These are phyloP conservation scores for Nothoprocta perdicaria DNA, from an alignment of 2,113 vertebrate genomes.

Conservation along the genomic window DNA sequence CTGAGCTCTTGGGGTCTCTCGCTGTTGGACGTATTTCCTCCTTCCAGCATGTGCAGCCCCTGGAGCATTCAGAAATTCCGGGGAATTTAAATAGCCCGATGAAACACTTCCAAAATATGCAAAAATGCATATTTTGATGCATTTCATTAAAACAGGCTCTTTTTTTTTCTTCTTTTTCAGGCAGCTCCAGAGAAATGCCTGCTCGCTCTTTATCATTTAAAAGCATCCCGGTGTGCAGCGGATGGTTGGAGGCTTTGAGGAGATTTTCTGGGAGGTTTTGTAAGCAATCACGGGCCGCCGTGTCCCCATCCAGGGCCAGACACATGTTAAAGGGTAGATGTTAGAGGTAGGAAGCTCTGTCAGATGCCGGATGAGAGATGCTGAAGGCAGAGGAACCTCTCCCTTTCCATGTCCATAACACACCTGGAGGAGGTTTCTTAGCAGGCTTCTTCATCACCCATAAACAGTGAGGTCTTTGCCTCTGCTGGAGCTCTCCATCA, in stretches of 20 bases:
- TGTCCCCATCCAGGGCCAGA: neutral
- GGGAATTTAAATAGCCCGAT: neutral
- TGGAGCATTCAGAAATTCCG: neutral
- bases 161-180: neutral
- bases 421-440: neutral
- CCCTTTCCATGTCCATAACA: neutral
- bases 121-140: neutral
- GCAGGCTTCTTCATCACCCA: neutral
- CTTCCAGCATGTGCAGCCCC: neutral
- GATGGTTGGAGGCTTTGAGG: neutral
- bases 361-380: neutral
- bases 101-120: neutral
- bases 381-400: neutral
- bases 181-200: neutral
- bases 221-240: neutral
- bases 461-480: neutral
- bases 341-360: neutral
- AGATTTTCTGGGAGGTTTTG: neutral
- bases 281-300: neutral
- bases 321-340: rapidly evolving
- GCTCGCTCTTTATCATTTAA: neutral
- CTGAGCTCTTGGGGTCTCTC: neutral
- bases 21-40: neutral
- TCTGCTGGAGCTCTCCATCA: neutral
- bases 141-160: neutral